Evolutionary conservation across 37 sponge, comb jelly and placozoan genomes (phyloP), one percentile per base, ranked within the genome.

Genomic region (Cliona cf. orientalis): DNA sequence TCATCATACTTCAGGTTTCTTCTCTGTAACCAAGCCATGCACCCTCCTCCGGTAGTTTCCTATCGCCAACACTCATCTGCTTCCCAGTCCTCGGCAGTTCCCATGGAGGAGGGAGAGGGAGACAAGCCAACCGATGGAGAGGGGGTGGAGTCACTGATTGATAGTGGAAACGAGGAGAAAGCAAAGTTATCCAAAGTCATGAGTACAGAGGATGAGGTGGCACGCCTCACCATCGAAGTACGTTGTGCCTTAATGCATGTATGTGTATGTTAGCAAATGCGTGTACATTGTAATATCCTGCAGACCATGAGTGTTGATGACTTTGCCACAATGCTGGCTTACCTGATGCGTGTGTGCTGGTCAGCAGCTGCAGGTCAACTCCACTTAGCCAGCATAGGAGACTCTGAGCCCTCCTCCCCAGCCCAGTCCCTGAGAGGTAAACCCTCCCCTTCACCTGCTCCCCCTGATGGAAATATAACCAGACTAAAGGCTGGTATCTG

Each of bases 301-400:
- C 67, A 93, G 93, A 89, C 83, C 14, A 93, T 93, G 86, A 76
- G 78, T 43, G 82, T 85, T 1, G 86, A 84, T 75, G 93, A 93
- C 61, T 93, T 93, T 59, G 35, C 80, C 19, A 85, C 89, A 0
- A 89, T 75, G 42, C 66, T 92, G 58, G 69, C 58, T 69, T 72
- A 82, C 34, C 90, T 93, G 64, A 60, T 89, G 37, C 76, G 87
- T n/a, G 94, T 93, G 38, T 74, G 69, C 23, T 93, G 94, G 94
- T 62, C 87, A 0, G 94, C 94, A 26, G 90, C 90, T 3, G 90
- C 94, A 12, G 94, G 94, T 0, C 72, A 86, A 58, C 94, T 93
- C n/a, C 90, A 93, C 31, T 76, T 93, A 5, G 89, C 83, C 31
- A 79, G 86, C 29, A 39, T 71, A 1, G 65, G 64, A 45, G 77